Evolutionary conservation across 2,113 vertebrate species (phyloP), one percentile per base, ranked within the genome.

Genomic region (Macroglossus sobrinus): DNA sequence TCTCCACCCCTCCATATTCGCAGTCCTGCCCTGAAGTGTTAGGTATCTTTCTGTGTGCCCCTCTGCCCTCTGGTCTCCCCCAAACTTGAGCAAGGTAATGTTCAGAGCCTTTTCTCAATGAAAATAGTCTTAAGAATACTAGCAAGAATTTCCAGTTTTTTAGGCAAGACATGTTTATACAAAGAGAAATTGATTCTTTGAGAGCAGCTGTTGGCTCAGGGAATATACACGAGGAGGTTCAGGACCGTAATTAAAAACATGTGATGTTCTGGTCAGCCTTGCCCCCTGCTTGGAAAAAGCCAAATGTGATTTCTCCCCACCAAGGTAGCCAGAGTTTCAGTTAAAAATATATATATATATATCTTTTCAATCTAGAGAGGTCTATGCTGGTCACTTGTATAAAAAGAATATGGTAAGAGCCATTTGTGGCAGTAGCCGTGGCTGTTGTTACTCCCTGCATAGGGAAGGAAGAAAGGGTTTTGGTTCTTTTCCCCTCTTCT

Each of bases 161-260:
- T 91, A 97, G 94, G 30, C 94, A 97, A 93, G 19, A 0, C n/a
- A 82, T 91, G 84, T 98, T 98, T 97, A 94, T 90, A 93, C 14
- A 92, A 91, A 97, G 63, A 84, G 68, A 97, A 98, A 88, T 87
- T 50, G 95, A 96, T 96, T 98, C 89, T 96, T 98, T 64, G 63
- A 82, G 94, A 97, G 90, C 11, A 59, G 89, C 33, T 96, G 57
- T 94, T 98, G 96, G 85, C 91, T 93, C 4, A 7, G 91, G 16
- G 2, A 78, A 91, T 97, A 95, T 87, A 91, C 89, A 72, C 71
- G 43, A 94, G 86, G 96, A 80, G 72, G 50, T 94, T 84, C 82
- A 45, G 63, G 90, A 63, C 89, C 13, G 0, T 98, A 97, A 98
- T 98, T 94, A 95, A 97, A 98, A 97, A 84, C 98, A 98, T 90